Conservation (phyloP, 2,797 vertebrate species). For the Pygocentrus nattereri region DNA sequence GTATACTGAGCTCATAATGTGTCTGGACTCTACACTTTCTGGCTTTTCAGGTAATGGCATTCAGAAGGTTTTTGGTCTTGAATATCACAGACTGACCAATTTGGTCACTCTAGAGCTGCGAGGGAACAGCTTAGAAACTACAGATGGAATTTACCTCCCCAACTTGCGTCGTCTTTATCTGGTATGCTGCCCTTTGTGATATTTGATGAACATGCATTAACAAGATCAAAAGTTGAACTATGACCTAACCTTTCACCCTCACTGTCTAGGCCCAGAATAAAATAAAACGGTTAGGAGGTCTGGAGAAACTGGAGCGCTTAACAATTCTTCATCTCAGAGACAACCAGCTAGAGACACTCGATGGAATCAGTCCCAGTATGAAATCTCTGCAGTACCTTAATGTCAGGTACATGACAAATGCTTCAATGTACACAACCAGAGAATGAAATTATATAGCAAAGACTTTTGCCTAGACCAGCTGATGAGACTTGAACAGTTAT, state of each 20-base stretch:
- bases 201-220: neutral
- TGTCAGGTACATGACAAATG: conserved; percentile 74
- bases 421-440: conserved; percentile 69
- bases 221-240: neutral
- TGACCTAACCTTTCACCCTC: neutral
- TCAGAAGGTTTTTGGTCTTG: conserved; percentile 74
- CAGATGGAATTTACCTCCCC: conserved; percentile 85
- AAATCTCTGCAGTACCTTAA: conserved; percentile 91
- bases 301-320: conserved; percentile 82
- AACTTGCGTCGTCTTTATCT: conserved; percentile 86
- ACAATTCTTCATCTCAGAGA: conserved; percentile 89
- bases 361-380: conserved; percentile 86
- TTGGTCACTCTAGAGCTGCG: conserved; percentile 89
- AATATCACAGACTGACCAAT: conserved; percentile 76
- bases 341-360: conserved; percentile 85
- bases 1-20: neutral
- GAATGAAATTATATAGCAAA: neutral
- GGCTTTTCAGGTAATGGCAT: conserved; percentile 85
- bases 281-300: conserved; percentile 83
- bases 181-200: conserved; percentile 71
- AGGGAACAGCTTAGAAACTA: conserved; percentile 85
- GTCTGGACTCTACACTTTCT: neutral
- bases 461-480: neutral
- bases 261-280: conserved; percentile 85
- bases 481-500: neutral